A percentile compares a stretch with the other conserved stretches of the same genome.
These are phyloP conservation scores for Synergus itoensis DNA, from an alignment of 2,888 invertebrate genomes.

Conservation along the genomic window DNA sequence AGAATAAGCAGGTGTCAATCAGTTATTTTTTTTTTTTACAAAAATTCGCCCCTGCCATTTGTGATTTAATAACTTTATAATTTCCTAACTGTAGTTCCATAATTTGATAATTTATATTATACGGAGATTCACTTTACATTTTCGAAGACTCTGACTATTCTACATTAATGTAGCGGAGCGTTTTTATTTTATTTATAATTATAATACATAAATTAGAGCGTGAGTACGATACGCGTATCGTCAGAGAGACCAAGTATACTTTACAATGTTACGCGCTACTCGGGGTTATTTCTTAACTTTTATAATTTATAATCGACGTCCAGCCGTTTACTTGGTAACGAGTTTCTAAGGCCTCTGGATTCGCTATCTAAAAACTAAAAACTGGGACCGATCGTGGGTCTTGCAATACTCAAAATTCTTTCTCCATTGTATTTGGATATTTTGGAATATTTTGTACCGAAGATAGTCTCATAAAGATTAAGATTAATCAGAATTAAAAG, in stretches of 20 bases:
- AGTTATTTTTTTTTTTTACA: not conserved
- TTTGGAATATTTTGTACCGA: constrained; percentile 7
- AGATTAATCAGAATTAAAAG: not conserved
- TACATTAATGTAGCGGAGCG: constrained; percentile 36
- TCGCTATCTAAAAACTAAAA: constrained; percentile 7
- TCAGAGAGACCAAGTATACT: constrained; percentile 17
- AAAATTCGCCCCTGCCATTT: not conserved
- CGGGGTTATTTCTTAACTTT: constrained; percentile 32
- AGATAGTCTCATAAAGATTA: not conserved
- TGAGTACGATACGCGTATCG: constrained; percentile 24
- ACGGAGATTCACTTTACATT: constrained; percentile 7
- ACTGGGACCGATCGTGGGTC: not conserved
- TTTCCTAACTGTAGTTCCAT: no score
- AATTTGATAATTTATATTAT: not conserved
- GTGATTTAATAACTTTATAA: not conserved
- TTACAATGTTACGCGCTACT: constrained; percentile 18
- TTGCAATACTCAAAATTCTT: constrained; percentile 10
- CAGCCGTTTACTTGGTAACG: constrained; percentile 37
- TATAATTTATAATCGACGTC: constrained; percentile 22
- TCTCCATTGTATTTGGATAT: not conserved
- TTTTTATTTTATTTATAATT: constrained; percentile 11
- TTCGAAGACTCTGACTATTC: constrained; percentile 31
- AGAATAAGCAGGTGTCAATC: constrained; percentile 1
- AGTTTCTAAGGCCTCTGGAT: constrained; percentile 39
- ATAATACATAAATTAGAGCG: constrained; percentile 37